Evolutionary conservation across 2,888 invertebrate species (phyloP).

Genomic region (Polyommatus iphigenia): DNA sequence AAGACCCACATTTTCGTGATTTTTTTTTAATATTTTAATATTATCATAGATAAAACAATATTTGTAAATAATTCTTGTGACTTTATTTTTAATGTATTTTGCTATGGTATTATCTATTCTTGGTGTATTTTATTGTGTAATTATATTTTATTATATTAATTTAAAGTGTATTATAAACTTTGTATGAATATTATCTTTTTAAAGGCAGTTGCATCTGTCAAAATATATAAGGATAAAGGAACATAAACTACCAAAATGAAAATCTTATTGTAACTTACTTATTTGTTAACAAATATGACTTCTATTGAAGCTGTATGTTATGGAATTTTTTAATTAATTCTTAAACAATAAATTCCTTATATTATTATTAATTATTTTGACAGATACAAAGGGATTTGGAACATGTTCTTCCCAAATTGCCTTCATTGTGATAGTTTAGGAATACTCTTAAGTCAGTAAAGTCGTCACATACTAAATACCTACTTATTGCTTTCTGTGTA

Average conservation of each 20-base stretch:
- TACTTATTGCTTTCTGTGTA: slow-evolving; percentile 25
- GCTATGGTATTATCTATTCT: not conserved
- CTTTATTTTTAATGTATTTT: not conserved
- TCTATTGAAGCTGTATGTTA: too few species aligned
- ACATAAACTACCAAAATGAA: too few species aligned
- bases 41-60: not conserved
- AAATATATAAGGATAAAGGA: not conserved
- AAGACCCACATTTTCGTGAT: not conserved
- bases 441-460: slow-evolving; percentile 36
- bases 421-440: slow-evolving; percentile 48
- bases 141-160: not conserved
- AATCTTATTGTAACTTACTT: too few species aligned
- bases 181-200: not conserved
- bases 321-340: not conserved
- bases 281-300: too few species aligned
- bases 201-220: not conserved
- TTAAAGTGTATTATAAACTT: not conserved
- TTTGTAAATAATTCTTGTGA: slow-evolving; percentile 12
- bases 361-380: slow-evolving; percentile 7
- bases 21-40: not conserved
- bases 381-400: slow-evolving; percentile 35
- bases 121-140: not conserved
- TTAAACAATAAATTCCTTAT: not conserved
- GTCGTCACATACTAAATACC: slow-evolving; percentile 26
- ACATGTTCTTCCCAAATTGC: slow-evolving; percentile 59